Evolutionary conservation across 2,797 vertebrate species (phyloP).

Genomic region (Alectoris magna): DNA sequence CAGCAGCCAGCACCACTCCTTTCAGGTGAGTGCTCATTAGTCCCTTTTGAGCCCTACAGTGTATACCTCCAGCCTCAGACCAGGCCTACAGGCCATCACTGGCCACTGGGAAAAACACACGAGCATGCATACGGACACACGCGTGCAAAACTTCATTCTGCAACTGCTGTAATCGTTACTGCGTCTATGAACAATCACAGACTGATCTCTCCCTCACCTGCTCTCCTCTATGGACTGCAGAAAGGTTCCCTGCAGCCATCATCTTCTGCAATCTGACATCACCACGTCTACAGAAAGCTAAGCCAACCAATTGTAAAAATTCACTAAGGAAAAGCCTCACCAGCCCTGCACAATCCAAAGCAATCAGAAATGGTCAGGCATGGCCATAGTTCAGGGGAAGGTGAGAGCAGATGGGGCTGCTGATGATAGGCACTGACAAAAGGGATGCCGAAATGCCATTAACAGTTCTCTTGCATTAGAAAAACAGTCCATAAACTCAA

Average conservation of each 20-base stretch:
- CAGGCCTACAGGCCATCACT: rapidly evolving
- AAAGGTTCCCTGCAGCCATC: background rate
- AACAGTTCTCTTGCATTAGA: background rate
- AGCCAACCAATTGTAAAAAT: rapidly evolving
- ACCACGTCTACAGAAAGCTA: background rate
- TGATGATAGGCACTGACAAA: background rate
- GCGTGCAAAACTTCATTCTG: background rate
- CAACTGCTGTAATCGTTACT: rapidly evolving
- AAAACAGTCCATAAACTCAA: background rate
- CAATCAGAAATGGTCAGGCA: rapidly evolving
- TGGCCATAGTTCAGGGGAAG: background rate
- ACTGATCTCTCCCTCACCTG: rapidly evolving
- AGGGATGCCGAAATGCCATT: background rate
- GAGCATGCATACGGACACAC: background rate
- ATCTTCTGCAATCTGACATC: rapidly evolving
- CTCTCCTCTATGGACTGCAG: background rate
- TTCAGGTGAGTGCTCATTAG: background rate
- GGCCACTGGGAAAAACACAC: background rate
- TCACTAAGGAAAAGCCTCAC: background rate
- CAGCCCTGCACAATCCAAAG: background rate
- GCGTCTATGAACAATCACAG: background rate
- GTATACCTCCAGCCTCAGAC: rapidly evolving
- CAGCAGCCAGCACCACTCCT: background rate
- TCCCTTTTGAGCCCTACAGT: rapidly evolving
- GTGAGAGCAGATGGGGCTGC: background rate